Conservation (phyloP, 2,113 vertebrate species). For the Stigmatopora argus region DNA sequence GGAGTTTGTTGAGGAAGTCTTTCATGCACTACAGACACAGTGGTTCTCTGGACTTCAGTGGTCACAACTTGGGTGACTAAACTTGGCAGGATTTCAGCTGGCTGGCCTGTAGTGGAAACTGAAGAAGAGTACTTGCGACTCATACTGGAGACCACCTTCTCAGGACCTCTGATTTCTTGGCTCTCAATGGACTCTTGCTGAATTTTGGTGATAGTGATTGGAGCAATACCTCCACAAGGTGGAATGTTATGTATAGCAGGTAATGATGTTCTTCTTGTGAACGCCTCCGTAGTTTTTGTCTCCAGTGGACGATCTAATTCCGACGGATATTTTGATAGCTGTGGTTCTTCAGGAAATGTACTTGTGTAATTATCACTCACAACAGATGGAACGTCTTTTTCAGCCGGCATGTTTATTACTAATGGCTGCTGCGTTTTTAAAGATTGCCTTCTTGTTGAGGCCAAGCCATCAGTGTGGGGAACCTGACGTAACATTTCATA, state of each 20-base stretch:
- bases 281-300: constrained; percentile 51
- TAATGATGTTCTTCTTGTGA: constrained; percentile 41
- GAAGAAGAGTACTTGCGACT: constrained; percentile 74
- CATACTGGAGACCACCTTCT: constrained; percentile 71
- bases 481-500: constrained; percentile 43
- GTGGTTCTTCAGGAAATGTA: constrained; percentile 38
- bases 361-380: constrained; percentile 36
- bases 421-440: constrained; percentile 45
- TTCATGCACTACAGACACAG: constrained; percentile 75
- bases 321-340: constrained; percentile 37
- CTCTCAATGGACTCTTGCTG: constrained; percentile 77
- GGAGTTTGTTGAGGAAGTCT: constrained; percentile 65
- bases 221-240: constrained; percentile 35
- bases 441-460: constrained; percentile 46
- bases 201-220: constrained; percentile 63
- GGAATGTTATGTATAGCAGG: constrained; percentile 42
- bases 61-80: constrained; percentile 75
- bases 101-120: constrained; percentile 69
- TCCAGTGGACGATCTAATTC: constrained; percentile 55
- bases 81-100: constrained; percentile 62
- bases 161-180: constrained; percentile 70
- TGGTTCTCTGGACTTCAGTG: constrained; percentile 74
- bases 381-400: constrained; percentile 41
- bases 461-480: constrained; percentile 42
- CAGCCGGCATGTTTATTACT: constrained; percentile 44